Evolutionary conservation across 2,113 vertebrate genomes (phyloP).

Genomic region (Helogale parvula): DNA sequence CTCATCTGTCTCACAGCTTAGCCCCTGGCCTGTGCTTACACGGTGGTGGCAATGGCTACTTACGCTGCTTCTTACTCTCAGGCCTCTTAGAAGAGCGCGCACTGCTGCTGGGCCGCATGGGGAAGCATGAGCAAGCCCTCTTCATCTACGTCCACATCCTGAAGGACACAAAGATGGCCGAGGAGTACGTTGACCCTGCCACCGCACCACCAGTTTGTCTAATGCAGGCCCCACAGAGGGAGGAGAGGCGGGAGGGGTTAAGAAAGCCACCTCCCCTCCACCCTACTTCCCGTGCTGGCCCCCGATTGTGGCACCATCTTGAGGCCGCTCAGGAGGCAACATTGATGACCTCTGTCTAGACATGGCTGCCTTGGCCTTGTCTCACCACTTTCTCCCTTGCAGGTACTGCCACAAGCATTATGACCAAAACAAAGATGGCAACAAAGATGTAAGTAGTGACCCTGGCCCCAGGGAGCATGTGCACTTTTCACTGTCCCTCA

Average conservation of each 20-base stretch:
- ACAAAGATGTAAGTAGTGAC: slow-evolving; percentile 94
- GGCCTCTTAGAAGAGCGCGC: slow-evolving; percentile 97
- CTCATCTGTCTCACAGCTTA: not conserved
- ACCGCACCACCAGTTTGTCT: not conserved
- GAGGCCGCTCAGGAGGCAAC: not conserved
- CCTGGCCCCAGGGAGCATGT: not conserved
- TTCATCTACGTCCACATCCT: slow-evolving; percentile 98
- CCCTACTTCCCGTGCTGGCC: not conserved
- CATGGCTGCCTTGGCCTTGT: not conserved
- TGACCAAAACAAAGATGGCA: slow-evolving; percentile 91
- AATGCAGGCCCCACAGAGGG: not conserved
- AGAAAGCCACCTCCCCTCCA: not conserved
- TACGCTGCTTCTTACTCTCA: slow-evolving; percentile 61
- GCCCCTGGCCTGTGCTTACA: not conserved
- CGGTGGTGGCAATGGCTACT: not conserved
- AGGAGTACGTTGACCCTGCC: slow-evolving; percentile 88
- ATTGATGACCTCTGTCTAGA: not conserved
- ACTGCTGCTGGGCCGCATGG: slow-evolving; percentile 96
- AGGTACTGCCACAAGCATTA: slow-evolving; percentile 97
- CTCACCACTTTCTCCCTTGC: slow-evolving; percentile 72
- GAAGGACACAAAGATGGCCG: slow-evolving; percentile 94
- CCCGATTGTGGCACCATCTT: rapidly evolving
- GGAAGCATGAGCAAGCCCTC: slow-evolving; percentile 97
- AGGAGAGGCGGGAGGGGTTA: not conserved
- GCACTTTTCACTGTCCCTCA: not conserved